phyloP scores from a whole-genome alignment of 2,113 vertebrate genomes.

The Pluvialis apricaria region DNA sequence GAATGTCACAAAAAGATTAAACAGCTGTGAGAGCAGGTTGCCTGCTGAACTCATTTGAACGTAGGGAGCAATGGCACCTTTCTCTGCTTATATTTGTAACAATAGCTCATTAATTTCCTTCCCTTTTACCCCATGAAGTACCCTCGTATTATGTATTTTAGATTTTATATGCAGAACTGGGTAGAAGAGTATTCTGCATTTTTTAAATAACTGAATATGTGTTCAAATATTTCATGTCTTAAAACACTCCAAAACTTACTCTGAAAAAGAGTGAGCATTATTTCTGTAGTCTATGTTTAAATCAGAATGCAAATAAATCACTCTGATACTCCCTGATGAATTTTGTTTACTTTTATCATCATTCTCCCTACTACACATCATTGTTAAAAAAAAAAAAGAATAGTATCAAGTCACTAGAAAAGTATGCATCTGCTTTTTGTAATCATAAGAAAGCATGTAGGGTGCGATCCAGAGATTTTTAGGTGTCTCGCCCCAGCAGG shows the following conservation, averaged over 20 bases:
- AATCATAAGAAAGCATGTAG: slow-evolving; percentile 12
- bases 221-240: not conserved
- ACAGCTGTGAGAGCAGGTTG: not conserved
- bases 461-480: not conserved
- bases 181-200: not conserved
- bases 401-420: not conserved
- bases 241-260: not conserved
- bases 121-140: not conserved
- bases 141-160: not conserved
- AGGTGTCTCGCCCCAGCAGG: not conserved
- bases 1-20: not conserved
- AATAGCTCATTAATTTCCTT: not conserved
- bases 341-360: not conserved
- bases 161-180: not conserved
- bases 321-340: not conserved
- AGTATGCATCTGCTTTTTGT: slow-evolving; percentile 31
- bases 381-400: not conserved
- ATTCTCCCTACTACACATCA: not conserved
- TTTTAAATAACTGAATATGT: not conserved
- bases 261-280: not conserved
- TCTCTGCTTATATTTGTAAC: not conserved
- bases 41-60: not conserved
- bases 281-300: not conserved
- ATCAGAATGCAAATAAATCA: not conserved
- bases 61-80: not conserved